Conservation (phyloP, 2,113 vertebrate genomes). For the Tychaedon coryphoeus region DNA sequence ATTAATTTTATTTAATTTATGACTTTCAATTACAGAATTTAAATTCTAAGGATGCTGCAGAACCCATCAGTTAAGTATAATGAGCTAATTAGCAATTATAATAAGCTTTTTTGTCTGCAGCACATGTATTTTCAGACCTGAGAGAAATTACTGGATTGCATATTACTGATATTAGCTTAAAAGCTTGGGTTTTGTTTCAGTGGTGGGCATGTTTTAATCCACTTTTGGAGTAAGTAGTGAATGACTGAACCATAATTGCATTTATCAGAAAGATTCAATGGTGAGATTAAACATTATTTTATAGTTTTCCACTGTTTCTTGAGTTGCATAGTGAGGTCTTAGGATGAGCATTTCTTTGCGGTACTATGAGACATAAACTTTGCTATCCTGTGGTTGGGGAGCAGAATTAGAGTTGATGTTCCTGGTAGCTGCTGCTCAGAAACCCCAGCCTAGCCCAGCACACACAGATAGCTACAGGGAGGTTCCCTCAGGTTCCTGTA, state of each 20-base stretch:
- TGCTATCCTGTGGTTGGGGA: not conserved
- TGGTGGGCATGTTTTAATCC: not conserved
- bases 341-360: not conserved
- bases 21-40: not conserved
- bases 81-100: not conserved
- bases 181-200: conserved; percentile 5
- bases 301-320: not conserved
- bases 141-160: not conserved
- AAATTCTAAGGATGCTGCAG: not conserved
- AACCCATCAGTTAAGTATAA: not conserved
- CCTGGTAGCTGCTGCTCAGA: not conserved
- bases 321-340: not conserved
- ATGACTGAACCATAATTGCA: not conserved
- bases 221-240: not conserved
- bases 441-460: not conserved
- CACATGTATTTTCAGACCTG: not conserved
- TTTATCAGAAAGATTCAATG: not conserved
- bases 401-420: not conserved
- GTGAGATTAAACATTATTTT: not conserved
- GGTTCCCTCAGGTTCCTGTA: not conserved
- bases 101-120: not conserved
- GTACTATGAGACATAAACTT: not conserved
- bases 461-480: fast-evolving
- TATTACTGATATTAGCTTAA: not conserved
- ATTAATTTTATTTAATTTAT: conserved; percentile 24